Evolutionary conservation across 2,113 vertebrate genomes (phyloP).

Genomic region (Zosterops lateralis): DNA sequence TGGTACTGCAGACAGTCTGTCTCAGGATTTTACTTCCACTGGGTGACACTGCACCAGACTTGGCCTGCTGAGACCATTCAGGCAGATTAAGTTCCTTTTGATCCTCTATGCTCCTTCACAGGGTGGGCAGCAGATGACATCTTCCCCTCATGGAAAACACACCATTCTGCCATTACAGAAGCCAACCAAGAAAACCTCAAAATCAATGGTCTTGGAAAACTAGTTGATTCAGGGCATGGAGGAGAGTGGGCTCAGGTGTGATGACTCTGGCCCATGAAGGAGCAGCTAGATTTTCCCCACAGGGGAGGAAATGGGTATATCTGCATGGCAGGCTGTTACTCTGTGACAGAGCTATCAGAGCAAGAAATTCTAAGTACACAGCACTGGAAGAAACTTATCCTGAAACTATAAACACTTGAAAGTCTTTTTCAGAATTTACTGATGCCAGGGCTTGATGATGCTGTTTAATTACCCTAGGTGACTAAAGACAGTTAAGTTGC

Average conservation of each 20-base stretch:
- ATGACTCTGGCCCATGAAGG: rapidly evolving
- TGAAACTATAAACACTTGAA: neutral
- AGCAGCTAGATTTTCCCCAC: neutral
- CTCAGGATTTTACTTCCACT: neutral
- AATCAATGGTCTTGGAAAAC: neutral
- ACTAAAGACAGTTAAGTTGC: neutral
- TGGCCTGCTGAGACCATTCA: rapidly evolving
- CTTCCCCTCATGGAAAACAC: neutral
- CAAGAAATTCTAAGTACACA: neutral
- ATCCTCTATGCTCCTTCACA: neutral
- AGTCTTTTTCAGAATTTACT: neutral
- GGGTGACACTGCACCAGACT: neutral
- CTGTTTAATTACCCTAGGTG: neutral
- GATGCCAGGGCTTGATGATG: neutral
- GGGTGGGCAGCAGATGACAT: neutral
- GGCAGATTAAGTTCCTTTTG: neutral
- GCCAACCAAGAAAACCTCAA: neutral
- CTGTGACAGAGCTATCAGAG: neutral
- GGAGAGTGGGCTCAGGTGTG: neutral
- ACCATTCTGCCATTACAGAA: neutral
- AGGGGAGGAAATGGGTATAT: neutral
- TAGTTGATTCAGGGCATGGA: rapidly evolving
- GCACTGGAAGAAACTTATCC: neutral
- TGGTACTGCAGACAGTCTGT: neutral
- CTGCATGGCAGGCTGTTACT: neutral